Evolutionary conservation across 2,797 vertebrate genomes (phyloP), one percentile per base, ranked within the genome.

Genomic region (Parotocinclus haroldoi): DNA sequence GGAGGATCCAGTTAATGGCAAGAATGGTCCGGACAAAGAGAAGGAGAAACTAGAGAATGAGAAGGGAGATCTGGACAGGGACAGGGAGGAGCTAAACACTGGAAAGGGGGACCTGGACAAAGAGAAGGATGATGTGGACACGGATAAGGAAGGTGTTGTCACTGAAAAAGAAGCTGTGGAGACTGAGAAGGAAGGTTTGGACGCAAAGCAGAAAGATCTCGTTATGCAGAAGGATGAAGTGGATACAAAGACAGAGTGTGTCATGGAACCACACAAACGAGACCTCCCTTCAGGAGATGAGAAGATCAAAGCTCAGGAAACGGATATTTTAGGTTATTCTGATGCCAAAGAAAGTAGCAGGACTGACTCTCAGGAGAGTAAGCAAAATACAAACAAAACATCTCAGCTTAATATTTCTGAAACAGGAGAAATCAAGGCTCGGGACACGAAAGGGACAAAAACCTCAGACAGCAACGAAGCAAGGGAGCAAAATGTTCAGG

Each of bases 271-370:
- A 54, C 39, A 64, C 9, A 69, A 42, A 53, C 65, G 80, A 19
- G 60, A 50, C 13, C 49, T 63, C 7, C 64, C n/a, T 16, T 66
- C 80, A 58, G 66, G 81, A 54, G 56, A 46, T 9, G 42, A 72
- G 61, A 44, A 55, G 37, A 49, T 63, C 63, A 61, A 68, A 76
- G 67, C 53, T 56, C 52, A 59, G 52, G 73, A 63, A 72, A 71
- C 53, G 44, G 40, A 67, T 14, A 52, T 42, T 13, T 11, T 38
- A 3, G 54, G 64, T 19, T 18, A 38, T 16, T 48, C 55, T 16
- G 64, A 69, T 19, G 39, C 62, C 44, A 57, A 68, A 68, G 60
- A 63, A 51, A 10, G 40, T 14, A 52, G 13, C 18, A 70, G 58
- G 40, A 51, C 49, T 36, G 66, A 48, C 46, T 37, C 49, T 40